Conservation (phyloP, 92 coral and sea anemone genomes). For the Virgularia gustaviana region DNA sequence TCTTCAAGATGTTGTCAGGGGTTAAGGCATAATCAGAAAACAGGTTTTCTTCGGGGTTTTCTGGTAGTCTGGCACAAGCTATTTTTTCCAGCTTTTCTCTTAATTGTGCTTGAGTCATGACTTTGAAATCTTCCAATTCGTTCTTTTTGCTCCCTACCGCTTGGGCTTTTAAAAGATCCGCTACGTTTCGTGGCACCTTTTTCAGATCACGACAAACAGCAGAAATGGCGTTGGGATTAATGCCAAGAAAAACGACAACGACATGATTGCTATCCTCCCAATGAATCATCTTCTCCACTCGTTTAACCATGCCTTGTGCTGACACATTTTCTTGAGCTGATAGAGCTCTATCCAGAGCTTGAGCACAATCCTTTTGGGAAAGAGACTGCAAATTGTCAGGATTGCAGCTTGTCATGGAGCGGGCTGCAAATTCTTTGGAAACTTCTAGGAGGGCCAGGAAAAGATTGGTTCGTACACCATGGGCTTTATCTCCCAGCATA, state of each 20-base stretch:
- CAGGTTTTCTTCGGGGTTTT: conserved; percentile 14
- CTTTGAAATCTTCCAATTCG: conserved; percentile 69
- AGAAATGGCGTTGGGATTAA: conserved; percentile 64
- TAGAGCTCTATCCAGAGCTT: conserved; percentile 56
- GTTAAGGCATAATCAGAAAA: conserved; percentile 74
- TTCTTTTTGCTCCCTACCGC: conserved; percentile 48
- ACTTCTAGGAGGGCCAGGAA: conserved; percentile 85
- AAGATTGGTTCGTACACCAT: conserved; percentile 71
- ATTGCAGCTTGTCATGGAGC: conserved; percentile 74
- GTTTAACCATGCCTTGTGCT: conserved; percentile 73
- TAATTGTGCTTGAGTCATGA: conserved; percentile 66
- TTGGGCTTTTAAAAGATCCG: conserved; percentile 67
- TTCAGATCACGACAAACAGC: conserved; percentile 71
- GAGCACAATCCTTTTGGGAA: conserved; percentile 54
- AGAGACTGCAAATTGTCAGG: conserved; percentile 64
- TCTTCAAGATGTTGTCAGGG: conserved; percentile 86
- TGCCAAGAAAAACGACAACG: conserved; percentile 71
- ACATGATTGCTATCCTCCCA: conserved; percentile 92
- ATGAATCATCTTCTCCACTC: conserved; percentile 88
- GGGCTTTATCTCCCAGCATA: conserved; percentile 59
- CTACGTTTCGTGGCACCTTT: conserved; percentile 65
- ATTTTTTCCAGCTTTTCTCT: conserved; percentile 72
- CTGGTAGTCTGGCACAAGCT: conserved; percentile 53
- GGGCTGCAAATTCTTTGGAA: conserved; percentile 84
- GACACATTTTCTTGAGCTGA: conserved; percentile 26